phyloP scores from a whole-genome alignment of 1,140 invertebrate genomes.

The Bradynema listronoti region DNA sequence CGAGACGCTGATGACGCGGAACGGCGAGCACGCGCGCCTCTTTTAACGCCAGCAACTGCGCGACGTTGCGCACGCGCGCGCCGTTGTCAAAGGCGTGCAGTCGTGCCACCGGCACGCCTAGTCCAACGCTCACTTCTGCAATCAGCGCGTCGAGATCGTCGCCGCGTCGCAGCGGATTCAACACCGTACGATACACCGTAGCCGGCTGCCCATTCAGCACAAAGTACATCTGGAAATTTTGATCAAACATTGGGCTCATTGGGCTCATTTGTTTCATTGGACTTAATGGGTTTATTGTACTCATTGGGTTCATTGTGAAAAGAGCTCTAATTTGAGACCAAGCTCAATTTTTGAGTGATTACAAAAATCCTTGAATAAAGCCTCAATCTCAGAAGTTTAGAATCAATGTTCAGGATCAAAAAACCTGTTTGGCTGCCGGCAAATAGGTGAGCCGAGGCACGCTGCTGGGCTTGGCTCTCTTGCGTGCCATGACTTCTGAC shows the following conservation, averaged over 20 bases:
- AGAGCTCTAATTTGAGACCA: too few relatives aligned
- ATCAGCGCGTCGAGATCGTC: conserved; percentile 29
- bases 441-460: too few relatives aligned
- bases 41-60: conserved; percentile 38
- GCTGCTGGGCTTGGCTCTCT: too few relatives aligned
- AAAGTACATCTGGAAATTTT: conserved; percentile 32
- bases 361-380: too few relatives aligned
- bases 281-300: too few relatives aligned
- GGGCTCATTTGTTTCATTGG: too few relatives aligned
- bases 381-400: too few relatives aligned
- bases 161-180: conserved; percentile 27
- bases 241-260: conserved; percentile 2
- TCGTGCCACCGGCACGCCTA: conserved; percentile 35
- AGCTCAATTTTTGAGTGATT: too few relatives aligned
- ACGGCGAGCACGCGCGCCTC: conserved; percentile 39
- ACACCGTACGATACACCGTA: conserved; percentile 30
- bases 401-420: too few relatives aligned
- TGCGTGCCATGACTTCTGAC: too few relatives aligned
- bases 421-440: too few relatives aligned
- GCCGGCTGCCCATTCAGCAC: conserved; percentile 42
- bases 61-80: conserved; percentile 32
- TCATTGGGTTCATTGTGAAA: too few relatives aligned
- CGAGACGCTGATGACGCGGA: conserved; percentile 33
- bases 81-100: conserved; percentile 39
- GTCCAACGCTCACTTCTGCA: conserved; percentile 39